Percentiles rank a stretch among this genome's conserved stretches.
Conservation (phyloP, 2,888 invertebrate species). For the Halictus ligatus region DNA sequence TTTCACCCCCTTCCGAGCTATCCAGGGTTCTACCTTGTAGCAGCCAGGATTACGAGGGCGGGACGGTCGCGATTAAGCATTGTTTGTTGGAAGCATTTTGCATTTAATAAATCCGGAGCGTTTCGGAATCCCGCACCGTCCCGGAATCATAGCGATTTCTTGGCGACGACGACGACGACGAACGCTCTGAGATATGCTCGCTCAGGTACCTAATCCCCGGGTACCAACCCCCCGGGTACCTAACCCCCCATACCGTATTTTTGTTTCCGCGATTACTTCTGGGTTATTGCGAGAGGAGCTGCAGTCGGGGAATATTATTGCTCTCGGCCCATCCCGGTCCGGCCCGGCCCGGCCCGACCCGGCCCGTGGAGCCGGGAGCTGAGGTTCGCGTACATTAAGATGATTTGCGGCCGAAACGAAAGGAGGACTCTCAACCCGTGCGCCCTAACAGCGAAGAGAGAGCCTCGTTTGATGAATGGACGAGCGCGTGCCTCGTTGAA, state of each 20-base stretch:
- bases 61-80: conserved; percentile 70
- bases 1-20: conserved; percentile 15
- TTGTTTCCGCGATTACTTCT: conserved; percentile 38
- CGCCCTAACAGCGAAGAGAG: neutral
- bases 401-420: conserved; percentile 38
- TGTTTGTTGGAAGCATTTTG: conserved; percentile 71
- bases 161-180: conserved; percentile 7
- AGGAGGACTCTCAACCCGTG: conserved; percentile 5
- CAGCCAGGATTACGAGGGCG: conserved; percentile 59
- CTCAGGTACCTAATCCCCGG: conserved; percentile 5
- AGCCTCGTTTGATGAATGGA: conserved; percentile 16
- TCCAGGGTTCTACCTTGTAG: conserved; percentile 25
- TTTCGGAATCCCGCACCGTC: conserved; percentile 49
- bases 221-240: neutral
- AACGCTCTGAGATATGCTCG: conserved; percentile 19
- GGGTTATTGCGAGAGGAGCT: conserved; percentile 35
- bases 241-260: conserved; percentile 17
- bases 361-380: neutral
- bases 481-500: conserved; percentile 13
- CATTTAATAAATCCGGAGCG: conserved; percentile 72
- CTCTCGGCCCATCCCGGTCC: neutral
- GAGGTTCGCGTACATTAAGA: conserved; percentile 39
- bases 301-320: conserved; percentile 17
- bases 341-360: neutral
- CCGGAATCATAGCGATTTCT: conserved; percentile 34